Evolutionary conservation across 1,140 invertebrate species (phyloP).

Genomic region (Drosophila orena): DNA sequence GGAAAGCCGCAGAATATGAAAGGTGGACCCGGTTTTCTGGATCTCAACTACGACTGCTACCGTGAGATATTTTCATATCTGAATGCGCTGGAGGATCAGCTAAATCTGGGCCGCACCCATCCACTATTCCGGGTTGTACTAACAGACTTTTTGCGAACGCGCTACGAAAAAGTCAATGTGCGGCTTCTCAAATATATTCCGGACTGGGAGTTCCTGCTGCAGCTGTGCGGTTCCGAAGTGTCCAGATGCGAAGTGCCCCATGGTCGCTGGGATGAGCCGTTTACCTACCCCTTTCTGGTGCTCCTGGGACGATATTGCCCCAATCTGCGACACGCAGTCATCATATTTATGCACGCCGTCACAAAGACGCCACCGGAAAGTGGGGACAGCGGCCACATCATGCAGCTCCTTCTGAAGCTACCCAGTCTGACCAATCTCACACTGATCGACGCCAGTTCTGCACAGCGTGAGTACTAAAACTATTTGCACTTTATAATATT

Average conservation of each 20-base stretch:
- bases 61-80: conserved; percentile 57
- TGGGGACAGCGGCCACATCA: conserved; percentile 22
- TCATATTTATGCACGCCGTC: conserved; percentile 61
- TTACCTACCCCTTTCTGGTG: conserved; percentile 46
- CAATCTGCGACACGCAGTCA: conserved; percentile 40
- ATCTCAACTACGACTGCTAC: conserved; percentile 68
- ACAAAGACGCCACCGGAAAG: conserved; percentile 5
- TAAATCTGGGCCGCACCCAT: conserved; percentile 61
- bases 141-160: conserved; percentile 10
- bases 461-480: conserved; percentile 24
- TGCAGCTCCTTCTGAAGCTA: conserved; percentile 32
- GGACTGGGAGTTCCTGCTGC: conserved; percentile 59
- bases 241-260: conserved; percentile 55
- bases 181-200: conserved; percentile 39
- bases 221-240: conserved; percentile 48
- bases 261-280: conserved; percentile 56
- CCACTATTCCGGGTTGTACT: conserved; percentile 38
- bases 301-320: conserved; percentile 40
- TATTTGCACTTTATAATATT: too few species aligned
- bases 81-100: conserved; percentile 50
- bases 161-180: conserved; percentile 48
- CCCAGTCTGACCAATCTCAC: conserved; percentile 48
- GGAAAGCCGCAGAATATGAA: conserved; percentile 25
- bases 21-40: conserved; percentile 32
- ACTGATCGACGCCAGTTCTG: conserved; percentile 55